These are phyloP conservation scores for Molothrus aeneus DNA, from an alignment of 2,797 vertebrate genomes.

Conservation along the genomic window DNA sequence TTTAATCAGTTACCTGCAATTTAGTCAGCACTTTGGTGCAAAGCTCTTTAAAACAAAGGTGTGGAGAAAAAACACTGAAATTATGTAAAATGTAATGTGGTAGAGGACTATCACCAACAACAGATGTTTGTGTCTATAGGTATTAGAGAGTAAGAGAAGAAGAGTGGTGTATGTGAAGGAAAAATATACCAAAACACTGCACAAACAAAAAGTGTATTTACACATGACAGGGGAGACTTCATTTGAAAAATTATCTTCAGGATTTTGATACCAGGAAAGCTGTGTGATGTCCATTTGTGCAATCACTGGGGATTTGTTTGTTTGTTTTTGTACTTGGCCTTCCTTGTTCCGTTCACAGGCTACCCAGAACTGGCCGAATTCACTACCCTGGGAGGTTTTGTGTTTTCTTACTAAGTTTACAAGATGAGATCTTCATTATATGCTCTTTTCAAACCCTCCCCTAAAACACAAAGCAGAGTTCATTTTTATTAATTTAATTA, in stretches of 20 bases:
- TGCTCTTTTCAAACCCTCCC: not conserved
- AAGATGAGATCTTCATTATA: fast-evolving
- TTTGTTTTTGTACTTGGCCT: not conserved
- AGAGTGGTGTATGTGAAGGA: not conserved
- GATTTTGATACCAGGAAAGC: not conserved
- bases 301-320: fast-evolving
- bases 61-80: not conserved
- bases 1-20: not conserved
- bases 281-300: not conserved
- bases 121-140: not conserved
- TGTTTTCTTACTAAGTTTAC: not conserved
- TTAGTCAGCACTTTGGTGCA: not conserved
- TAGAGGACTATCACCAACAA: not conserved
- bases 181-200: not conserved
- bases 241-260: not conserved
- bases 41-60: not conserved
- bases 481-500: not conserved
- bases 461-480: not conserved
- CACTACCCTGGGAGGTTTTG: not conserved
- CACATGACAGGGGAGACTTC: not conserved
- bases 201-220: fast-evolving
- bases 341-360: not conserved
- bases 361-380: no score
- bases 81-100: not conserved
- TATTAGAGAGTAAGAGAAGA: not conserved